These are phyloP conservation scores for Gortyna flavago DNA, from an alignment of 2,888 invertebrate species.

Conservation along the genomic window DNA sequence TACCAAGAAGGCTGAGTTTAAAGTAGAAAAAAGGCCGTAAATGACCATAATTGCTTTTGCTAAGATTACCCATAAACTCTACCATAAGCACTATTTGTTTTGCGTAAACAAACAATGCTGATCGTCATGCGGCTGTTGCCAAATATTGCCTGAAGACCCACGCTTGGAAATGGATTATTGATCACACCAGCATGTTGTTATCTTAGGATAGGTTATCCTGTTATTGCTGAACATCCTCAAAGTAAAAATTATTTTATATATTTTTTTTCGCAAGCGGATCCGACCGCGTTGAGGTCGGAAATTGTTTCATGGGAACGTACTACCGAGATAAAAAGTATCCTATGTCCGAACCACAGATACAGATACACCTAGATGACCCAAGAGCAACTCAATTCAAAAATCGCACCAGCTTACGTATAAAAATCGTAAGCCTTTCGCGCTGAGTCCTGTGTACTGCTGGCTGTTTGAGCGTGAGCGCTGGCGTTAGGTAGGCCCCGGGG, in stretches of 20 bases:
- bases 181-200: background rate
- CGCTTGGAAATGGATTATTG: background rate
- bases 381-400: too few relatives aligned
- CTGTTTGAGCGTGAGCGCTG: too few relatives aligned
- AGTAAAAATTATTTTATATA: background rate
- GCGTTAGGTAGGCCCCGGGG: too few relatives aligned
- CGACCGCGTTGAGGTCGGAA: background rate
- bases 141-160: background rate
- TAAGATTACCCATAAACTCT: background rate
- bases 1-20: background rate
- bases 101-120: background rate
- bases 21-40: background rate
- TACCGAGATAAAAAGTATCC: background rate
- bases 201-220: background rate
- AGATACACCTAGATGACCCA: too few relatives aligned
- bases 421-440: too few relatives aligned
- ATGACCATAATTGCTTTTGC: background rate
- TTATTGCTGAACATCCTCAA: background rate
- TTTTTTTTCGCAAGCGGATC: background rate
- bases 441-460: too few relatives aligned
- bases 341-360: background rate
- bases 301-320: background rate
- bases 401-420: too few relatives aligned
- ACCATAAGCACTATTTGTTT: slow-evolving; percentile 1
- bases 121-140: background rate